Evolutionary conservation across 1,140 invertebrate species (phyloP).

Genomic region (Sweltsa coloradensis): DNA sequence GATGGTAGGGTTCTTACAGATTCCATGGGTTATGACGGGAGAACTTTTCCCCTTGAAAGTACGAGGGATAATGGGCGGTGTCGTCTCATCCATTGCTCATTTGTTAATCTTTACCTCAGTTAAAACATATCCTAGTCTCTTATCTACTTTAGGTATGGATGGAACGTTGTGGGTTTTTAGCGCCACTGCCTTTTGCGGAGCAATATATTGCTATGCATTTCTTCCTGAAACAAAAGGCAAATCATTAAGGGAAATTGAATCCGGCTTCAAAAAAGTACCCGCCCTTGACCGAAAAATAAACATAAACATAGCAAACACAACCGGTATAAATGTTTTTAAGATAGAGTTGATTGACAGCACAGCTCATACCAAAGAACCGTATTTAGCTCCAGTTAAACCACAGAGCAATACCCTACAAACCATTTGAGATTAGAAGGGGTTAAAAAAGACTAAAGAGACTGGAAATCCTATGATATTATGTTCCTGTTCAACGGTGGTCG

Average conservation of each 20-base stretch:
- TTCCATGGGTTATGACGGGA: constrained; percentile 63
- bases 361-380: too few species aligned
- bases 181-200: constrained; percentile 47
- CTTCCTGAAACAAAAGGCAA: constrained; percentile 73
- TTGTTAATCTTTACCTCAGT: constrained; percentile 54
- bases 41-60: constrained; percentile 57
- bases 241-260: constrained; percentile 64
- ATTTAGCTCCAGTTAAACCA: too few species aligned
- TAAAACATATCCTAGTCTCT: constrained; percentile 52
- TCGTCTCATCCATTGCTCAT: constrained; percentile 56
- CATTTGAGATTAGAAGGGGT: too few species aligned
- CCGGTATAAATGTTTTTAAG: too few species aligned
- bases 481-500: too few species aligned
- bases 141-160: constrained; percentile 43
- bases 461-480: too few species aligned
- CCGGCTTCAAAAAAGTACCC: constrained; percentile 38
- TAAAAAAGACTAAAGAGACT: too few species aligned
- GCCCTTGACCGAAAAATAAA: too few species aligned
- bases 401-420: too few species aligned
- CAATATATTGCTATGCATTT: constrained; percentile 49
- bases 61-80: constrained; percentile 50
- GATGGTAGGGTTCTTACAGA: constrained; percentile 58
- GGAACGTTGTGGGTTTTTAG: constrained; percentile 66
- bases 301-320: too few species aligned
- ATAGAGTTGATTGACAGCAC: too few species aligned